Percentiles rank a stretch among this genome's conserved stretches.
Evolutionary conservation across 2,797 vertebrate species (phyloP).

Genomic region (Sebastiscus albofasciatus): DNA sequence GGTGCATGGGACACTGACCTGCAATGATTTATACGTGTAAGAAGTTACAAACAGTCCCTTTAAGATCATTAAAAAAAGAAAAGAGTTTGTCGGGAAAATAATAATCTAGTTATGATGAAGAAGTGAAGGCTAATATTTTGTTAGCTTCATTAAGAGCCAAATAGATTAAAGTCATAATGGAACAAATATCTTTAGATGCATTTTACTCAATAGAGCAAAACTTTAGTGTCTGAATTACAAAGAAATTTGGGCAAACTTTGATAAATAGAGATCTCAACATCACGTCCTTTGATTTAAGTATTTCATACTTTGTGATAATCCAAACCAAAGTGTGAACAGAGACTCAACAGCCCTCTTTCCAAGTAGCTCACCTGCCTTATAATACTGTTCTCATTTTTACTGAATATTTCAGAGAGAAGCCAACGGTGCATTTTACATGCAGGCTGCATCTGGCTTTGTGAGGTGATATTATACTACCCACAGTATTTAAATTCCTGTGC

Average conservation of each 20-base stretch:
- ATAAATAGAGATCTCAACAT: background rate
- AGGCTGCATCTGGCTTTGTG: constrained; percentile 9
- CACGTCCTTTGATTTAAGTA: background rate
- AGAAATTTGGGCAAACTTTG: background rate
- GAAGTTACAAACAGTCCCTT: too few relatives aligned
- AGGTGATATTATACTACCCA: constrained; percentile 4
- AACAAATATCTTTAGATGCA: background rate
- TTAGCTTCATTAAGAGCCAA: background rate
- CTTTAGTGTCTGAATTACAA: background rate
- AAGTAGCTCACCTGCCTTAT: background rate
- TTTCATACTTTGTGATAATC: background rate
- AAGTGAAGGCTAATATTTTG: background rate
- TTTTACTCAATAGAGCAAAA: background rate
- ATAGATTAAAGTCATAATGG: background rate
- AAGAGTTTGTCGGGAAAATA: background rate
- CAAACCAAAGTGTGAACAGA: background rate
- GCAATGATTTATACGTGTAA: too few relatives aligned
- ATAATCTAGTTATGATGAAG: background rate
- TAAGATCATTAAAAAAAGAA: background rate
- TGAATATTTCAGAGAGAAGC: background rate
- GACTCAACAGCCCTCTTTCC: background rate
- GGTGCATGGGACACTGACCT: too few relatives aligned
- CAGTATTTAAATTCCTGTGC: constrained; percentile 12
- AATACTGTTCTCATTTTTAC: background rate
- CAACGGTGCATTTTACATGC: background rate